Conservation (phyloP, 2,113 vertebrate genomes). For the Turdus rufiventris region DNA sequence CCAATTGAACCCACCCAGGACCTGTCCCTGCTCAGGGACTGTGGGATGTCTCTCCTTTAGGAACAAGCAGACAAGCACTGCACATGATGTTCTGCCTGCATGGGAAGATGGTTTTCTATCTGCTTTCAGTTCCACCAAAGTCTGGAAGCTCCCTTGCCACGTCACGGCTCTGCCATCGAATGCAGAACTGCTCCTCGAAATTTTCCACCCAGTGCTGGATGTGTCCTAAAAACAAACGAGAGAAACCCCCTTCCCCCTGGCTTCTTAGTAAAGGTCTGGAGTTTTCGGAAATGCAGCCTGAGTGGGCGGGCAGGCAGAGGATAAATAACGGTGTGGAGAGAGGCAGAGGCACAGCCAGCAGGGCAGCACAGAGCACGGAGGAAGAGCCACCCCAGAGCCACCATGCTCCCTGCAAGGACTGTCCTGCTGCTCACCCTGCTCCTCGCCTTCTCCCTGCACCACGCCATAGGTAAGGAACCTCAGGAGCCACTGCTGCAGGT, state of each 20-base stretch:
- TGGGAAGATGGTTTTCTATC: background rate
- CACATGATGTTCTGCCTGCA: too few relatives aligned
- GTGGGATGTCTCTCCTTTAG: background rate
- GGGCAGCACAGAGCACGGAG: rapidly evolving
- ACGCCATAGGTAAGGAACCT: background rate
- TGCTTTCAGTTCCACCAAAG: background rate
- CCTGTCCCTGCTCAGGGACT: background rate
- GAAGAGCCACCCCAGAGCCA: background rate
- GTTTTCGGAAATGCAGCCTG: rapidly evolving
- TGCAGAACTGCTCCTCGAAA: background rate
- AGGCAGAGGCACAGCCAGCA: background rate
- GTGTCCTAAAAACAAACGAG: rapidly evolving
- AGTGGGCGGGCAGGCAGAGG: background rate
- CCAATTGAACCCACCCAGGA: rapidly evolving
- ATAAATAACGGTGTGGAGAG: rapidly evolving
- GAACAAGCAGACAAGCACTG: background rate
- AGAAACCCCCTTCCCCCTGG: background rate
- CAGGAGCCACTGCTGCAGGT: background rate
- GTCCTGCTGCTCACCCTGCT: background rate
- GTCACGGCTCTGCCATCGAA: background rate
- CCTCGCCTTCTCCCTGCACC: background rate
- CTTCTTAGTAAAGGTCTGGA: background rate
- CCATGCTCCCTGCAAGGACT: background rate
- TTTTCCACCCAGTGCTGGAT: rapidly evolving
- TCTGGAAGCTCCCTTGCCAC: background rate